Percentiles rank a stretch among this genome's conserved stretches.
Conservation (phyloP, 53 echinoderm and acorn worm species). For the Zoroaster sp. region DNA sequence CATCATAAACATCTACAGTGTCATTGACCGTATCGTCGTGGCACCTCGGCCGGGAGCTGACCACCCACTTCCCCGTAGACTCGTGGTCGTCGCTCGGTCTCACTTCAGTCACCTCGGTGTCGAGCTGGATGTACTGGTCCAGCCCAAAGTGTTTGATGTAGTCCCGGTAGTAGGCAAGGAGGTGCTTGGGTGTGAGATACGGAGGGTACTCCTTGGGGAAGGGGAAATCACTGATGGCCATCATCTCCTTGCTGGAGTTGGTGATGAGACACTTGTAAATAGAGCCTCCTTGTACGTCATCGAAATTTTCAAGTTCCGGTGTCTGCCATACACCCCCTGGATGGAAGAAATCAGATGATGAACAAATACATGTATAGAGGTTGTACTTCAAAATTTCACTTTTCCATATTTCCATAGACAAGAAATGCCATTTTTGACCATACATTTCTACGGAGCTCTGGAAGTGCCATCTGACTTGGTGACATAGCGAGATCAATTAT, state of each 20-base stretch:
- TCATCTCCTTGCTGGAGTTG: conserved; percentile 90
- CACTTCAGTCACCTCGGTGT: conserved; percentile 73
- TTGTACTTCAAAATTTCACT: too few species aligned
- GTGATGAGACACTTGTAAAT: conserved; percentile 77
- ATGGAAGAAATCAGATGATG: too few species aligned
- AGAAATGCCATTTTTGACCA: too few species aligned
- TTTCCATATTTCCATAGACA: too few species aligned
- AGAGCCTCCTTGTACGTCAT: conserved; percentile 18
- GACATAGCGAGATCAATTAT: too few species aligned
- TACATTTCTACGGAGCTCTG: too few species aligned
- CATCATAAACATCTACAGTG: conserved; percentile 64
- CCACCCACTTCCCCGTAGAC: conserved; percentile 73
- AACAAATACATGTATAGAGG: too few species aligned
- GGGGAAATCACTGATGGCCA: conserved; percentile 87
- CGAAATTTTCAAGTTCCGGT: conserved; percentile 23
- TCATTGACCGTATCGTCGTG: neutral
- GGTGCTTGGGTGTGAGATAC: conserved; percentile 46
- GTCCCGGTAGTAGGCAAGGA: conserved; percentile 65
- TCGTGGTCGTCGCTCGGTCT: conserved; percentile 64
- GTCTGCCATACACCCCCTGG: conserved; percentile 70
- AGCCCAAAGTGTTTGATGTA: conserved; percentile 74
- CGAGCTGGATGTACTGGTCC: conserved; percentile 73
- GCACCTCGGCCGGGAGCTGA: conserved; percentile 32
- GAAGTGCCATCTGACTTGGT: too few species aligned
- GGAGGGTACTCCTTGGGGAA: conserved; percentile 71